phyloP scores from a whole-genome alignment of 2,797 vertebrate species.

The Hirundo rustica region DNA sequence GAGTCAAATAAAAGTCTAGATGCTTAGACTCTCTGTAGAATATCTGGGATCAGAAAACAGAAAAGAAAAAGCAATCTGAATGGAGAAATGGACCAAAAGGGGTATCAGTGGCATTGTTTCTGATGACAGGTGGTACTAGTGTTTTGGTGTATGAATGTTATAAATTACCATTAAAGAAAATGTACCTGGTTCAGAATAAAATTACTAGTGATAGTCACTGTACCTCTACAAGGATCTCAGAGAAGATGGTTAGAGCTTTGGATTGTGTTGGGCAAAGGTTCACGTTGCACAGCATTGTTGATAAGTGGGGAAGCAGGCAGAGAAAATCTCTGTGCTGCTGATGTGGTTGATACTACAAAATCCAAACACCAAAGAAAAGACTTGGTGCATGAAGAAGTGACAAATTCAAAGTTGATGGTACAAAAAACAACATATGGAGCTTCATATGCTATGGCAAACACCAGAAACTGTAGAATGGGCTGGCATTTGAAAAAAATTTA shows the following conservation, averaged over 20 bases:
- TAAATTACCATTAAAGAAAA: background rate
- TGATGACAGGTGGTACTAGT: background rate
- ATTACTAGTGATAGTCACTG: background rate
- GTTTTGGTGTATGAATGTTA: background rate
- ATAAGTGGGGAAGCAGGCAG: background rate
- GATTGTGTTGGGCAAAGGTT: background rate
- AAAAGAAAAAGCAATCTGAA: background rate
- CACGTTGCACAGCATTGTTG: background rate
- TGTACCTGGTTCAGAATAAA: background rate
- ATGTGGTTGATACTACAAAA: slow-evolving; percentile 6
- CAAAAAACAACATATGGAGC: slow-evolving; percentile 47
- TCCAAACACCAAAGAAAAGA: slow-evolving; percentile 38
- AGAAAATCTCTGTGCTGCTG: background rate
- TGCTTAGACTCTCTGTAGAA: background rate
- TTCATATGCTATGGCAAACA: slow-evolving; percentile 33
- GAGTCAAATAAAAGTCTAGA: background rate
- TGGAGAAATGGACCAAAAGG: background rate
- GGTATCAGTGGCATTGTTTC: background rate
- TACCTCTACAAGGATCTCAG: background rate
- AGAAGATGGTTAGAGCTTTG: background rate
- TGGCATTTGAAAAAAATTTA: slow-evolving; percentile 5
- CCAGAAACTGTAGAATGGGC: background rate
- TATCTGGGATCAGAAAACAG: background rate
- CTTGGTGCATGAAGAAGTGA: slow-evolving; percentile 1
- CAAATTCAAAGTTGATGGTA: background rate